These are phyloP conservation scores for Himantopus leucocephalus DNA, from an alignment of 2,113 vertebrate species.

Conservation along the genomic window DNA sequence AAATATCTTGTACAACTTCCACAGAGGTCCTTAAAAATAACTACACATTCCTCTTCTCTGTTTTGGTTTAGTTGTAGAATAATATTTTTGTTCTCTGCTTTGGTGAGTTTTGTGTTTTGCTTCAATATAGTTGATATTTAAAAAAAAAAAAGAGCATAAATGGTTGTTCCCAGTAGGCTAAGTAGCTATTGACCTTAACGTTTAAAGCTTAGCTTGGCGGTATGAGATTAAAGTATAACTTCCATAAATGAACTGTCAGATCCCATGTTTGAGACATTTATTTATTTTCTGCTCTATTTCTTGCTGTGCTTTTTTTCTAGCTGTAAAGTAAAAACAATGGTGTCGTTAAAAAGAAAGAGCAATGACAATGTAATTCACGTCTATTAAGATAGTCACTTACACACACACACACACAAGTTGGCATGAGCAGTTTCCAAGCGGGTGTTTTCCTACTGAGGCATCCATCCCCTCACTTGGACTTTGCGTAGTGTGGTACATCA, in stretches of 20 bases:
- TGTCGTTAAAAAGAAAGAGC: neutral
- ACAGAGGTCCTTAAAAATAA: neutral
- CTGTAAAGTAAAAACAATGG: neutral
- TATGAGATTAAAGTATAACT: neutral
- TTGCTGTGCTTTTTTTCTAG: neutral
- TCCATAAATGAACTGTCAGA: neutral
- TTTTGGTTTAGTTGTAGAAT: neutral
- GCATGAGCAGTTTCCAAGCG: neutral
- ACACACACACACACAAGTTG: too few relatives aligned
- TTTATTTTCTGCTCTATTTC: neutral
- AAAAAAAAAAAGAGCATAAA: neutral
- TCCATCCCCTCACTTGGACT: neutral
- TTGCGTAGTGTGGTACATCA: neutral
- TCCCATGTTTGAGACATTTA: neutral
- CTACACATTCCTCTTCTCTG: neutral
- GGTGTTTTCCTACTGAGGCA: neutral
- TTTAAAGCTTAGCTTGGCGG: neutral
- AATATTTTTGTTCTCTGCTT: neutral
- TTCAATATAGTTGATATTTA: neutral
- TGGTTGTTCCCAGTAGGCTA: neutral
- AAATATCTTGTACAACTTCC: neutral
- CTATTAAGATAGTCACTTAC: neutral
- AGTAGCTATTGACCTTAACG: neutral
- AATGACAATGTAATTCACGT: neutral
- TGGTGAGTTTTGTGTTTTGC: neutral